Base-by-base conservation (phyloP, 2,888 invertebrate species). In the Liodrosophila aerea region DNA sequence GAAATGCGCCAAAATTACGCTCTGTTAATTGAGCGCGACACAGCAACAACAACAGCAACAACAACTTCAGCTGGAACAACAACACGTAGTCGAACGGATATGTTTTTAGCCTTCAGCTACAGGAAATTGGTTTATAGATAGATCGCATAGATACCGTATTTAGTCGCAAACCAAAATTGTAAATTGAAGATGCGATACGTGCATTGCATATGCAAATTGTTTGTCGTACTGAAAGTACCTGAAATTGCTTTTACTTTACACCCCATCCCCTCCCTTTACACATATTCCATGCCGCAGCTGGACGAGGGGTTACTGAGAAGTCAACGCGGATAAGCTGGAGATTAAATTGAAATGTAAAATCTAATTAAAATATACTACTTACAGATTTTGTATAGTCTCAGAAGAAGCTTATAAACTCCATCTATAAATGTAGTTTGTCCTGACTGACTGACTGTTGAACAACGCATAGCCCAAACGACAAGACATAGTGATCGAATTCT, bases 111-210 rank as follows among this genome's bases (percentile, higher is more conserved):
- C 50, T 70, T 27, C 57, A 49, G 54, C 57, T 37, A 45, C 68
- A 22, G 78, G 78, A 78, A 78, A 78, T 78, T 76, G 82, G 85
- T 63, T 77, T 81, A 68, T 56, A 84, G 85, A 84, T 84, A 56
- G 57, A 54, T 59, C 66, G 64, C 62, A 62, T 44, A 66, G 84
- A 76, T 74, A 74, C 67, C 5, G 72, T 69, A 77, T 80, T 75
- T 66, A 60, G 64, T 65, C 51, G 56, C 59, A 60, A 22, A 22
- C 57, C 64, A 67, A 64, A 81, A 78, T 71, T 67, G 81, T 66
- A 65, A 81, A 84, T 84, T 81, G 77, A 76, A 73, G 82, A 76
- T 76, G 84, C 69, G 59, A 57, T 22, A 80, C 84, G 76, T 84
- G 85, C 77, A 81, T 58, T 53, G 85, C 84, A 84, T 76, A 81